phyloP scores from a whole-genome alignment of 2,113 vertebrate genomes.

The Dipodomys stephensi region DNA sequence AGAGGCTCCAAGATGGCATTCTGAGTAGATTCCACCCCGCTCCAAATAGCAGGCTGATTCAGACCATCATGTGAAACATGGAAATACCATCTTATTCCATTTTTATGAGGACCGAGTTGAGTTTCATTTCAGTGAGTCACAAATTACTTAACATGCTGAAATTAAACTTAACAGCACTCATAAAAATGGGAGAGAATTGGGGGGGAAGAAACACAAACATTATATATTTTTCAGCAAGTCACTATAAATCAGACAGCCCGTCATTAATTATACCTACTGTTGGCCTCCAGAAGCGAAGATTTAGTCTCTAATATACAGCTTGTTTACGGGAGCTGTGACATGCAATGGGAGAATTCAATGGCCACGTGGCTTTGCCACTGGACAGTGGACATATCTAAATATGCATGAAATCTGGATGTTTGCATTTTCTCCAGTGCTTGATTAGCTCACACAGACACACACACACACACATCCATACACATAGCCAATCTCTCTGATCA shows the following conservation, averaged over 20 bases:
- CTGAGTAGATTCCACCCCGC: conserved; percentile 13
- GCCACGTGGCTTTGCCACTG: not conserved
- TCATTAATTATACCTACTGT: not conserved
- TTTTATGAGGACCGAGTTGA: conserved; percentile 55
- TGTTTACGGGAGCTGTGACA: not conserved
- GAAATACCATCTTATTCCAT: conserved; percentile 64
- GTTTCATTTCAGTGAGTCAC: conserved; percentile 65
- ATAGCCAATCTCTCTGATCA: not conserved
- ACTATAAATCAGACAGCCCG: conserved; percentile 39
- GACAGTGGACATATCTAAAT: not conserved
- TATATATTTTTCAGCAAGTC: conserved; percentile 49
- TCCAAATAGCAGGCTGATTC: conserved; percentile 40
- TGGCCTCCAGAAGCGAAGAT: conserved; percentile 1
- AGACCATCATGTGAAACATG: conserved; percentile 30
- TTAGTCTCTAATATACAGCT: not conserved
- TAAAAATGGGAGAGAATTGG: conserved; percentile 48
- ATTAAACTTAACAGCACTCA: conserved; percentile 60
- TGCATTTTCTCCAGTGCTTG: not conserved
- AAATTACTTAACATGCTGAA: conserved; percentile 69
- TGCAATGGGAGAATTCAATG: not conserved
- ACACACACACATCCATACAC: no score
- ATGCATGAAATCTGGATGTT: not conserved
- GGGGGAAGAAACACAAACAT: conserved; percentile 39
- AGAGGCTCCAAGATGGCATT: conserved; percentile 20
- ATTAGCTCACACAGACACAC: no score